Percentiles rank a stretch among this genome's conserved stretches.
These are phyloP conservation scores for Cheirogaleus medius DNA, from an alignment of 2,113 vertebrate genomes.

Conservation along the genomic window DNA sequence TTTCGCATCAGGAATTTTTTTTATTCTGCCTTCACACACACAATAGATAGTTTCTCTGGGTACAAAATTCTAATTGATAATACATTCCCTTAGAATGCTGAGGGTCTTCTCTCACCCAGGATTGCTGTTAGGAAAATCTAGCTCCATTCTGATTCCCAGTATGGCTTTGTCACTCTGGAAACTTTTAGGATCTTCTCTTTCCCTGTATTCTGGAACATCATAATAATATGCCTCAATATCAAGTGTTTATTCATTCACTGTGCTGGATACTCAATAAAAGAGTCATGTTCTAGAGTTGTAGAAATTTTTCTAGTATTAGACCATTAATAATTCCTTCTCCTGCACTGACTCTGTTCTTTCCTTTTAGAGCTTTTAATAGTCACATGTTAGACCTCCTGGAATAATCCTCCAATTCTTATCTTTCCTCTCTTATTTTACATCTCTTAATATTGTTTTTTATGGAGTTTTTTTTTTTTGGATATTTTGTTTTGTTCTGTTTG, in stretches of 20 bases:
- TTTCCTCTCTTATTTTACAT: neutral
- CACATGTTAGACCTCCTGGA: neutral
- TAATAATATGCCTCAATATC: neutral
- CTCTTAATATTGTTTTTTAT: neutral
- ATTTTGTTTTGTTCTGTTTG: neutral
- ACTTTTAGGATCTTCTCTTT: neutral
- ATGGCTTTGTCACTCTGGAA: neutral
- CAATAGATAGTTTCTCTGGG: neutral
- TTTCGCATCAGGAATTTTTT: neutral
- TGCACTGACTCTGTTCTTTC: neutral
- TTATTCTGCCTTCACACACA: neutral
- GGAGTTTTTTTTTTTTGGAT: neutral
- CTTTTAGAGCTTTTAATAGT: neutral
- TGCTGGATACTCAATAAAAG: neutral
- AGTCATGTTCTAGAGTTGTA: neutral
- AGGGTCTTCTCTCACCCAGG: neutral
- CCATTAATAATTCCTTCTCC: neutral
- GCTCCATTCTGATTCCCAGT: neutral
- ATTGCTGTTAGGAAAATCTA: neutral
- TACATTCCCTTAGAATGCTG: neutral
- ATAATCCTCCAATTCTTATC: neutral
- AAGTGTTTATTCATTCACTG: neutral
- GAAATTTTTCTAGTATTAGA: neutral
- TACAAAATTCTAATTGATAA: neutral
- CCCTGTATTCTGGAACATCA: neutral